Conservation (phyloP, 2,888 invertebrate genomes). For the Eudemis profundana region DNA sequence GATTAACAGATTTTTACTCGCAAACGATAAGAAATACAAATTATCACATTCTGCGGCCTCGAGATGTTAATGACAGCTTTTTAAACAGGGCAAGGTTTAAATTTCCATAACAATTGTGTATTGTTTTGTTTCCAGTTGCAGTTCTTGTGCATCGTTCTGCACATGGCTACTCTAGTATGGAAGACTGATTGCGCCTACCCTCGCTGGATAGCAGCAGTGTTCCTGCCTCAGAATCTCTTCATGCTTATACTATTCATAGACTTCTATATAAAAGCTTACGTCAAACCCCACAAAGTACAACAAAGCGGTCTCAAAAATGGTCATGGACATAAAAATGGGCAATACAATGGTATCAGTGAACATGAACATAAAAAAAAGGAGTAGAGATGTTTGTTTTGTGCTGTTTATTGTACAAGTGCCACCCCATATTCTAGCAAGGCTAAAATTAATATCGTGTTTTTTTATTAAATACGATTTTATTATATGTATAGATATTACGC, state of each 20-base stretch:
- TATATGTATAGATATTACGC: no score
- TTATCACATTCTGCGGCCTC: no score
- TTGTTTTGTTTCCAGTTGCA: conserved; percentile 80
- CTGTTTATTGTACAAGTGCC: no score
- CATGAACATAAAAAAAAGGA: conserved; percentile 4
- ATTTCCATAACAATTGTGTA: no score
- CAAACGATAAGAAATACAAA: no score
- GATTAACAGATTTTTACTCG: no score
- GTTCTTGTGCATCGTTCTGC: conserved; percentile 86
- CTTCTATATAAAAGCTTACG: conserved; percentile 88
- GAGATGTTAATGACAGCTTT: no score
- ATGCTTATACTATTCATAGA: conserved; percentile 88
- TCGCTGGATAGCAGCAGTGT: conserved; percentile 79
- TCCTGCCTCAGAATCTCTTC: conserved; percentile 87
- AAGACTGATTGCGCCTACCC: conserved; percentile 86
- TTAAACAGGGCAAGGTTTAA: no score
- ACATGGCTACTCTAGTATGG: conserved; percentile 78
- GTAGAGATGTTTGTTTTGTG: no score
- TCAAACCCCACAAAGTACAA: conserved; percentile 62
- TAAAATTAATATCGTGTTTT: no score
- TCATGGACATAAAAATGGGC: neutral
- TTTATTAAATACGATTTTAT: no score
- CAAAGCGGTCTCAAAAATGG: conserved; percentile 22
- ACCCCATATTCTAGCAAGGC: no score
- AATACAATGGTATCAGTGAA: neutral